Conservation (phyloP, 2,888 invertebrate genomes). For the Callosobruchus maculatus region DNA sequence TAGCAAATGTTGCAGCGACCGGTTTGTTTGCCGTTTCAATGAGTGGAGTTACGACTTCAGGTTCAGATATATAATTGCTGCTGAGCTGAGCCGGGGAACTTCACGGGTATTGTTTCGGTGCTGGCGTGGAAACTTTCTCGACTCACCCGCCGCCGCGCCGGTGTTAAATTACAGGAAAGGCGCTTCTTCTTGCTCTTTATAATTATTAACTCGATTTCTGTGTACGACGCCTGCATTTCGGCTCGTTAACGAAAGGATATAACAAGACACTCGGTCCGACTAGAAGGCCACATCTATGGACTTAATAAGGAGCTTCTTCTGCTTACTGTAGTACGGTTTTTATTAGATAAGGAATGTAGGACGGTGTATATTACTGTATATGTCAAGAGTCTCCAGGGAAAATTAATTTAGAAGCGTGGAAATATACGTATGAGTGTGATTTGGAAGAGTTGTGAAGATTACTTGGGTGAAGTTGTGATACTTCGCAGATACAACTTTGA, state of each 20-base stretch:
- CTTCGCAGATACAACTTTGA: too few species aligned
- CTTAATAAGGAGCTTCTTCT: neutral
- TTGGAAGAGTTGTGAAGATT: too few species aligned
- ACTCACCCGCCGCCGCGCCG: too few species aligned
- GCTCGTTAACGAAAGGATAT: neutral
- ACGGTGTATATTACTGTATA: too few species aligned
- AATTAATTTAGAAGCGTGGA: too few species aligned
- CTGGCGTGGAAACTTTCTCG: neutral
- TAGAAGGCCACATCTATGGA: neutral
- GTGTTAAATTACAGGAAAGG: neutral
- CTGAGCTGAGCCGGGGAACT: neutral
- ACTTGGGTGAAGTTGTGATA: too few species aligned
- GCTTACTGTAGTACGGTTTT: neutral
- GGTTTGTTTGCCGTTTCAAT: neutral
- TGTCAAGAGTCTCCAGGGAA: too few species aligned
- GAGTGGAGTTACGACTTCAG: neutral
- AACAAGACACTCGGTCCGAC: neutral
- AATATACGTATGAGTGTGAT: too few species aligned
- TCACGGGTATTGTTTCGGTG: neutral
- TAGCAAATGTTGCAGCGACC: neutral
- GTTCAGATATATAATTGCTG: neutral
- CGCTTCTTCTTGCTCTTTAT: neutral
- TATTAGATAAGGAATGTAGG: neutral
- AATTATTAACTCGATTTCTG: neutral
- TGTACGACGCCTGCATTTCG: neutral